A percentile compares a stretch with the other conserved stretches of the same genome.
Conservation (phyloP, 2,888 invertebrate genomes). For the Rhimphoctona megacephalus region DNA sequence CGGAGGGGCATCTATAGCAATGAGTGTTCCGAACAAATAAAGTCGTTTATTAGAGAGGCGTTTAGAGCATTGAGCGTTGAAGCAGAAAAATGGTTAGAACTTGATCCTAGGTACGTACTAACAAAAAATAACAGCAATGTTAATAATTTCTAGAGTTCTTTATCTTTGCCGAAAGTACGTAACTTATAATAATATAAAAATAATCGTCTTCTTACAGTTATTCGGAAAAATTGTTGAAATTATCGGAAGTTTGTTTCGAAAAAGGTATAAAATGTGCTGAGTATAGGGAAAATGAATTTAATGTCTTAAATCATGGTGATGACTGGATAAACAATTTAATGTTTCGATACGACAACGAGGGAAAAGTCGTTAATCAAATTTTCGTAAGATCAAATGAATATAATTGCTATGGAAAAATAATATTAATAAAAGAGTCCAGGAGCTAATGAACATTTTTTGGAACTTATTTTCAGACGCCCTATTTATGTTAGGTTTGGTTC, state of each 20-base stretch:
- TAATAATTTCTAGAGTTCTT: background rate
- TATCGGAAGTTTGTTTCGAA: slow-evolving; percentile 35
- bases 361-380: slow-evolving; percentile 75
- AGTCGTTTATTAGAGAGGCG: slow-evolving; percentile 59
- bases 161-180: background rate
- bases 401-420: background rate
- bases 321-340: slow-evolving; percentile 82
- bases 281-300: slow-evolving; percentile 74
- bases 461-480: too few relatives aligned
- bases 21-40: slow-evolving; percentile 58
- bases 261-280: slow-evolving; percentile 55
- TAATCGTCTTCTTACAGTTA: slow-evolving; percentile 24
- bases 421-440: background rate
- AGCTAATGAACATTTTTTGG: too few relatives aligned
- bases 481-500: too few relatives aligned
- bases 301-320: slow-evolving; percentile 81
- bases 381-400: slow-evolving; percentile 73
- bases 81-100: slow-evolving; percentile 74
- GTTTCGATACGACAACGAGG: slow-evolving; percentile 78
- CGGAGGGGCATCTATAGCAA: slow-evolving; percentile 70
- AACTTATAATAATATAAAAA: background rate
- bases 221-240: slow-evolving; percentile 54
- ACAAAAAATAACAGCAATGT: background rate
- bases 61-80: slow-evolving; percentile 66
- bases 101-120: slow-evolving; percentile 70